Percentiles rank a stretch among this genome's conserved stretches.
These are phyloP conservation scores for Catocala nupta DNA, from an alignment of 2,888 invertebrate species.

Conservation along the genomic window DNA sequence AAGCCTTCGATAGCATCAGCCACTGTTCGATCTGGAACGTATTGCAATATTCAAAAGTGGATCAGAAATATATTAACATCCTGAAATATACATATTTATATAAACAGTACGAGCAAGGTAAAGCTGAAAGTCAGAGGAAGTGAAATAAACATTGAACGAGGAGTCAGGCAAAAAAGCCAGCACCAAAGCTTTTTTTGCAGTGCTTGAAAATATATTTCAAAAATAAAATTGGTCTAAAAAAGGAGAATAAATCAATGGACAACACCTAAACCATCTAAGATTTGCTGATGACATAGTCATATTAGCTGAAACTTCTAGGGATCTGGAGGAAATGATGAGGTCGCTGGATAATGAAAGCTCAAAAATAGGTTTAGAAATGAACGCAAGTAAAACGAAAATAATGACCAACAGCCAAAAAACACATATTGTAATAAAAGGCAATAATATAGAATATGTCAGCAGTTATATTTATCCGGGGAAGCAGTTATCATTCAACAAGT, in stretches of 20 bases:
- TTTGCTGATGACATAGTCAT: not conserved
- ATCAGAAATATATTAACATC: not conserved
- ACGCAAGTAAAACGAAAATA: not conserved
- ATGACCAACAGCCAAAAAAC: not conserved
- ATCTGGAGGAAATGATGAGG: not conserved
- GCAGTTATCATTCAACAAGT: not conserved
- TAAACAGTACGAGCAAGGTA: not conserved
- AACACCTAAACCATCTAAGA: not conserved
- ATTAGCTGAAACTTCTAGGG: not conserved
- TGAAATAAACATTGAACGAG: not conserved
- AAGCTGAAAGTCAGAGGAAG: not conserved
- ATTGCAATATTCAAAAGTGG: not conserved
- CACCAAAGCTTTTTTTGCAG: not conserved
- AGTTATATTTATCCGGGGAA: not conserved
- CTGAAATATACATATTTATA: not conserved
- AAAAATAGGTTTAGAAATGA: not conserved
- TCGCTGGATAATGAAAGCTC: not conserved
- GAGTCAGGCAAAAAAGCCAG: too few species aligned
- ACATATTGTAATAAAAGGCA: not conserved
- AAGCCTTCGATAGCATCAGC: conserved; percentile 24
- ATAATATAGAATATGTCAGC: not conserved
- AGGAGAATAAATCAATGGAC: not conserved
- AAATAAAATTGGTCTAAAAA: not conserved
- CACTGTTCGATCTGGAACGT: conserved; percentile 27
- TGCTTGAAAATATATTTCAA: not conserved